A percentile compares a stretch with the other conserved stretches of the same genome.
These are phyloP conservation scores for Drosophila aff. DNA, from an alignment of 1,140 invertebrate species.

Conservation along the genomic window DNA sequence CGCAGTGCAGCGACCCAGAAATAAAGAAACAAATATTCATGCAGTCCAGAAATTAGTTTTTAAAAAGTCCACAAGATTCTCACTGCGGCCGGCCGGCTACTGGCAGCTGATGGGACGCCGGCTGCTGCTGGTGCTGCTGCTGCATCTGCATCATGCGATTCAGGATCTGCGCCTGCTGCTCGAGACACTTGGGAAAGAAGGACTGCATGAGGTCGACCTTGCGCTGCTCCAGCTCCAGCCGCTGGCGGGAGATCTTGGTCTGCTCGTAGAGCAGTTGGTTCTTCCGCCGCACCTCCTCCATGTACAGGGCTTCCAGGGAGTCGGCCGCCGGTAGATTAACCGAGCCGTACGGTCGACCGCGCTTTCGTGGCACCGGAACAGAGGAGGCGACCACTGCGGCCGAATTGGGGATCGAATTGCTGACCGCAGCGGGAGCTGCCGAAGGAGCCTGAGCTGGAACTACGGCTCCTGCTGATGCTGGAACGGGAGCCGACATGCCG, in stretches of 20 bases:
- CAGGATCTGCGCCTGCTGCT: slow-evolving; percentile 73
- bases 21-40: background rate
- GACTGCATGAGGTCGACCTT: slow-evolving; percentile 70
- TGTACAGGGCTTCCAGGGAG: slow-evolving; percentile 63
- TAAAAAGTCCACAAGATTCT: slow-evolving; percentile 9
- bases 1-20: background rate
- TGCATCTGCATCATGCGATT: slow-evolving; percentile 45
- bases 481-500: slow-evolving; percentile 24
- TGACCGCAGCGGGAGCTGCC: background rate
- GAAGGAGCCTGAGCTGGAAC: slow-evolving; percentile 16
- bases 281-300: slow-evolving; percentile 76
- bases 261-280: slow-evolving; percentile 74
- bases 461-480: slow-evolving; percentile 1
- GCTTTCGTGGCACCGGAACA: slow-evolving; percentile 58
- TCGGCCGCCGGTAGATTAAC: slow-evolving; percentile 54
- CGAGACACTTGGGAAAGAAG: slow-evolving; percentile 77
- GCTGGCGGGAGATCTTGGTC: slow-evolving; percentile 68
- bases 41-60: slow-evolving; percentile 9
- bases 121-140: slow-evolving; percentile 20
- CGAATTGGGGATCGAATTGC: slow-evolving; percentile 11
- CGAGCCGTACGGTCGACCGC: slow-evolving; percentile 65
- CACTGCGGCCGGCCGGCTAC: slow-evolving; percentile 34
- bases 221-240: slow-evolving; percentile 70
- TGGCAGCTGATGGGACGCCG: slow-evolving; percentile 12
- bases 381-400: slow-evolving; percentile 9